A percentile compares a stretch with the other conserved stretches of the same genome.
phyloP scores from a whole-genome alignment of 30 jellyfish, hydroid and myxozoan genomes.

The Sanderia malayensis region DNA sequence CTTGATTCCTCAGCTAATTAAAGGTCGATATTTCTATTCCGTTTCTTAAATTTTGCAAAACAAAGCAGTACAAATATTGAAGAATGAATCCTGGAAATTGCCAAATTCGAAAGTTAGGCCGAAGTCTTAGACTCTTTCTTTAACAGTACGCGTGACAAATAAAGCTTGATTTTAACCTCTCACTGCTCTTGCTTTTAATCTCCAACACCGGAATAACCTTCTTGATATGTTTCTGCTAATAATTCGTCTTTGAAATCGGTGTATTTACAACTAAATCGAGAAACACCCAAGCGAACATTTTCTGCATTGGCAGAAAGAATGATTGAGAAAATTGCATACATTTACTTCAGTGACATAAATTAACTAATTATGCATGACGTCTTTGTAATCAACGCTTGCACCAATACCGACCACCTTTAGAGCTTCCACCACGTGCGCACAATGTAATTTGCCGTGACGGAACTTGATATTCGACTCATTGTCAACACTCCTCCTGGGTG shows the following conservation, averaged over 20 bases:
- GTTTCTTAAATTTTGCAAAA: too few species aligned
- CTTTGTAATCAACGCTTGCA: too few species aligned
- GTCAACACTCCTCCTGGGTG: too few species aligned
- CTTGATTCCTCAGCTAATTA: too few species aligned
- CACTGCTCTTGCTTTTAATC: not conserved
- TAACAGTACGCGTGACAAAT: not conserved
- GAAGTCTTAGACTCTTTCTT: not conserved
- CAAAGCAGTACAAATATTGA: too few species aligned
- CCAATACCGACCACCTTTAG: too few species aligned
- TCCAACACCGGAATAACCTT: not conserved
- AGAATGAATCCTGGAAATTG: too few species aligned
- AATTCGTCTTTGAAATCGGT: not conserved
- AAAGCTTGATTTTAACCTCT: not conserved
- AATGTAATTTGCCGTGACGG: slow-evolving; percentile 3
- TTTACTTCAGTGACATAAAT: not conserved
- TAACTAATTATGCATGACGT: not conserved
- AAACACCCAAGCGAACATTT: not conserved
- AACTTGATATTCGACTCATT: not conserved
- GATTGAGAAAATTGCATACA: not conserved
- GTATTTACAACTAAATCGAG: not conserved
- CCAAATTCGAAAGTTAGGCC: not conserved
- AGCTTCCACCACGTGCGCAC: slow-evolving; percentile 22
- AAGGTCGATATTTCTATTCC: too few species aligned
- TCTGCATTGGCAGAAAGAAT: not conserved
- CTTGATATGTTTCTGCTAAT: not conserved